Percentiles rank a stretch among this genome's conserved stretches.
phyloP scores from a whole-genome alignment of 1,140 invertebrate species.

The Diorhabda sublineata region DNA sequence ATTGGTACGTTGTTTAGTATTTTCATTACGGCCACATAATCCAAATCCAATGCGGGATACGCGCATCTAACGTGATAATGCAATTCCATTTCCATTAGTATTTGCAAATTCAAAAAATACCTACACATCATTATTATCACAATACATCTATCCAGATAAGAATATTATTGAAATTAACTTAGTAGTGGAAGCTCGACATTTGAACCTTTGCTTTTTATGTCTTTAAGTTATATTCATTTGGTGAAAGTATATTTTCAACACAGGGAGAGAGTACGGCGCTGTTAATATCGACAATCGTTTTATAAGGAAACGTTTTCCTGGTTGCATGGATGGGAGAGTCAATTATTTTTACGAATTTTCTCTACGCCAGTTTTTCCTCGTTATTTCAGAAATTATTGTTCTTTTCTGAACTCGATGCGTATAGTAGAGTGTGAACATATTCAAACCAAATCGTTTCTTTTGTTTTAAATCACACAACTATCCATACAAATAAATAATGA shows the following conservation, averaged over 20 bases:
- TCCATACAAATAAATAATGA: neutral
- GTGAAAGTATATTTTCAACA: neutral
- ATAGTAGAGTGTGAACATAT: constrained; percentile 10
- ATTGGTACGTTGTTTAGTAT: too few relatives aligned
- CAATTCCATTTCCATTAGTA: too few relatives aligned
- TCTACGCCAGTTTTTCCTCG: constrained; percentile 4
- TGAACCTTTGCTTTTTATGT: too few relatives aligned
- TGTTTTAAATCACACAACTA: neutral
- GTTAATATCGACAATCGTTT: neutral
- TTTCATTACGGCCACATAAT: too few relatives aligned
- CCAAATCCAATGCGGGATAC: too few relatives aligned
- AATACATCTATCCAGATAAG: too few relatives aligned
- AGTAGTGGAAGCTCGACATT: too few relatives aligned
- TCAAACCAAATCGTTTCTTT: neutral
- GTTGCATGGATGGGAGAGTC: constrained; percentile 8
- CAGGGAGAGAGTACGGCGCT: neutral
- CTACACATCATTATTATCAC: too few relatives aligned
- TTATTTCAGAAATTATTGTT: constrained; percentile 11
- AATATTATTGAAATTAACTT: too few relatives aligned
- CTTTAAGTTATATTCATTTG: too few relatives aligned
- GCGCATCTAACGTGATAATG: too few relatives aligned
- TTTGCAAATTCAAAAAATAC: too few relatives aligned
- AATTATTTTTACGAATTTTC: constrained; percentile 10
- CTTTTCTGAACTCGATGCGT: neutral
- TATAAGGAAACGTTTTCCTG: constrained; percentile 8